Evolutionary conservation across 2,113 vertebrate species (phyloP).

Genomic region (Rhea pennata): DNA sequence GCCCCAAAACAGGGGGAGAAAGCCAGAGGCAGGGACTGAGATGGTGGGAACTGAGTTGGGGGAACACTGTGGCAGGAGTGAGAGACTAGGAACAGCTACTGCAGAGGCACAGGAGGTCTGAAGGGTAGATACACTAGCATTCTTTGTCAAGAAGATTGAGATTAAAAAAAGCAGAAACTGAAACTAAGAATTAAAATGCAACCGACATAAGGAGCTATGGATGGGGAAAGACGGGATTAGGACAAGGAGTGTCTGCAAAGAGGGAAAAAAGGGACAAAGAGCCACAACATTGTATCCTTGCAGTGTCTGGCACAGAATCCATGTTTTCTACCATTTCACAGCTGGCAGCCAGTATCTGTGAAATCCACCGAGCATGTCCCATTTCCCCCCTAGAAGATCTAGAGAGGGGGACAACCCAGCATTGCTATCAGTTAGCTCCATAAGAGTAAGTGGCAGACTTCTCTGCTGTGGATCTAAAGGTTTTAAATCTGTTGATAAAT

Average conservation of each 20-base stretch:
- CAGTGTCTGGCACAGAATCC: background rate
- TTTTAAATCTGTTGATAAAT: background rate
- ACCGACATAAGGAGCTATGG: background rate
- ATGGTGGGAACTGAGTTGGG: background rate
- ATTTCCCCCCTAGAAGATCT: background rate
- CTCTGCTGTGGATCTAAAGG: background rate
- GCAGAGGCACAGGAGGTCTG: background rate
- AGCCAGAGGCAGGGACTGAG: background rate
- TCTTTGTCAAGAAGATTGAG: background rate
- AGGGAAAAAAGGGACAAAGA: background rate
- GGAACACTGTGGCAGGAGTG: background rate
- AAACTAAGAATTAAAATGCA: background rate
- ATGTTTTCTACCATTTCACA: background rate
- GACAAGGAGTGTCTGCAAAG: background rate
- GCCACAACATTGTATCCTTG: background rate
- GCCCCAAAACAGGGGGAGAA: background rate
- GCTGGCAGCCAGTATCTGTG: background rate
- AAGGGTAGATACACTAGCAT: background rate
- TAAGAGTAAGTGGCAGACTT: background rate
- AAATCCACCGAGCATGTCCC: background rate
- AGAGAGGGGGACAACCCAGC: background rate
- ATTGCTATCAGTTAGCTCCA: background rate
- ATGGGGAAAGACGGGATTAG: background rate
- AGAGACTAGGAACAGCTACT: background rate
- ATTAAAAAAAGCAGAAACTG: slow-evolving; percentile 2